A percentile compares a stretch with the other conserved stretches of the same genome.
These are phyloP conservation scores for Etheostoma nigrum DNA, from an alignment of 2,797 vertebrate genomes.

Conservation along the genomic window DNA sequence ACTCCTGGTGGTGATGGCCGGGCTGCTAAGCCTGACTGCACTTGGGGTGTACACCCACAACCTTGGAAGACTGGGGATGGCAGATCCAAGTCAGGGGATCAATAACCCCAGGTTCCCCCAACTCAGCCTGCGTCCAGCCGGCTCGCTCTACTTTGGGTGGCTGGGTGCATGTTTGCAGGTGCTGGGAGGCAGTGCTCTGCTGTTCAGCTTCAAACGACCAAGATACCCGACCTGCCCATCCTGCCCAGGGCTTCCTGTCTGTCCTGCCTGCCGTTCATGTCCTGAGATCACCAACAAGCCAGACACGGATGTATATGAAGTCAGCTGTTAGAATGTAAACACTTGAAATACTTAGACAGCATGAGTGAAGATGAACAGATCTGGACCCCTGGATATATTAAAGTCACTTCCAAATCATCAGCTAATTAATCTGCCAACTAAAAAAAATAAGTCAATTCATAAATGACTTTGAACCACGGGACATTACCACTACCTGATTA, in stretches of 20 bases:
- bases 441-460: conserved; percentile 13
- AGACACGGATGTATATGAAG: conserved; percentile 75
- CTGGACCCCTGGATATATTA: neutral
- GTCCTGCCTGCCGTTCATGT: conserved; percentile 60
- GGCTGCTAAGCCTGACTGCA: conserved; percentile 81
- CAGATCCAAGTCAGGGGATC: conserved; percentile 40
- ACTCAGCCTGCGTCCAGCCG: conserved; percentile 76
- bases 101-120: conserved; percentile 63
- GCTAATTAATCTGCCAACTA: conserved; percentile 23
- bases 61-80: conserved; percentile 75
- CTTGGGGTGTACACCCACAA: conserved; percentile 83
- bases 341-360: neutral
- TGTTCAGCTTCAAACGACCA: conserved; percentile 81
- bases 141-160: conserved; percentile 88
- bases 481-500: neutral
- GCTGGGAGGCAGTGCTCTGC: conserved; percentile 80
- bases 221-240: conserved; percentile 72
- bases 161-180: conserved; percentile 84
- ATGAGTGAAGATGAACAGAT: neutral
- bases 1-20: conserved; percentile 80
- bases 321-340: conserved; percentile 71
- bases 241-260: conserved; percentile 64
- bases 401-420: conserved; percentile 14
- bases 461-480: conserved; percentile 1
- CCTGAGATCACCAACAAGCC: conserved; percentile 62